Conservation (phyloP, 2,113 vertebrate species). For the Enhydra lutris region DNA sequence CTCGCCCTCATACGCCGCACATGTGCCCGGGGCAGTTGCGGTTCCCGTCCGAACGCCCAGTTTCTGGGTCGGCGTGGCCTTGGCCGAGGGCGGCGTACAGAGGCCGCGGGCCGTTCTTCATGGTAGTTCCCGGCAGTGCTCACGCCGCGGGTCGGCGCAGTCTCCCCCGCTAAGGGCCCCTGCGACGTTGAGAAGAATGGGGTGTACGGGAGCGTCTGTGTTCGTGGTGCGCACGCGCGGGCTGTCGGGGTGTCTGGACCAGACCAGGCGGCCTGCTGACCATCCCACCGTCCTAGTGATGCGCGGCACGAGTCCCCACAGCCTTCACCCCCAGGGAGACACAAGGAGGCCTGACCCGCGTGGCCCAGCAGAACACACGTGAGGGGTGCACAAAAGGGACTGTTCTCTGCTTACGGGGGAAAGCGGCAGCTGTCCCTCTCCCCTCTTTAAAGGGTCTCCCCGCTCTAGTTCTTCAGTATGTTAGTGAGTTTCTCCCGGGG, state of each 20-base stretch:
- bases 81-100: no score
- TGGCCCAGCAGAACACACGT: neutral
- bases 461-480: neutral
- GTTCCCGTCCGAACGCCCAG: no score
- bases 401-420: neutral
- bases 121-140: no score
- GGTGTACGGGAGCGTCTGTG: neutral
- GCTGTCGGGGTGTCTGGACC: neutral
- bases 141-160: no score
- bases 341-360: neutral
- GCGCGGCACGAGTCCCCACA: neutral
- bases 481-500: neutral
- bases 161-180: no score
- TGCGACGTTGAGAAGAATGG: neutral
- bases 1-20: no score
- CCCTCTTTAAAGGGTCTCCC: neutral
- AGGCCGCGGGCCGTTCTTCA: neutral
- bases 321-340: neutral
- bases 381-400: neutral
- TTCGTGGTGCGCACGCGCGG: neutral
- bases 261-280: neutral
- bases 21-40: no score
- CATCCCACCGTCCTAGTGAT: neutral
- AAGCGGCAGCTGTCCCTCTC: neutral
- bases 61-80: no score